Base-by-base conservation (phyloP, 2,113 vertebrate genomes). In the Centrocercus urophasianus region DNA sequence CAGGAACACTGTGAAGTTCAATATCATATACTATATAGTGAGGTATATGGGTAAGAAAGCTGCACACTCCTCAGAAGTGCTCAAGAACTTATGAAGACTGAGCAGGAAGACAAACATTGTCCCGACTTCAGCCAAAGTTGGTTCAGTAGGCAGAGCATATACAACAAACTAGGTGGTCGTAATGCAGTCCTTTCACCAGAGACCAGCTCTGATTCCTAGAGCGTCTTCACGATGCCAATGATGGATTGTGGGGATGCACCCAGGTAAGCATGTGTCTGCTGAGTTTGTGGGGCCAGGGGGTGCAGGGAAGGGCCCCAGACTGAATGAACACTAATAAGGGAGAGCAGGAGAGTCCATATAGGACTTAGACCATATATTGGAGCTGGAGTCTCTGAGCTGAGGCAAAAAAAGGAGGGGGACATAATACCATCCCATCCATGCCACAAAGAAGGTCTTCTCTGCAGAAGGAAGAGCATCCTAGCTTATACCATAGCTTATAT, bases 41-140 rank as follows among this genome's bases (percentile, higher is more conserved):
- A 4, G 8, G 4, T 10, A 28, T 25, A 42, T 0, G 1, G 38
- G 14, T 50, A 69, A 54, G 34, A 75, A 79, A 54, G 5, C 11
- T 54, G 76, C 83, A 63, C 18, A 18, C 3, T 74, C 20, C 20
- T 52, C 34, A 17, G 16, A 64, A n/a, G 8, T 28, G 8, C 45
- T 28, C 5, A 3, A 8, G 50, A 67, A 67, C 65, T 56, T 81
- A 11, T 60, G 69, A 82, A 77, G 30, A 19, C 63, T 24, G 27
- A 76, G 25, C 6, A 56, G 56, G 28, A 86, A 83, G 25, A 64
- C 4, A 78, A 54, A 45, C 38, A 42, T 13, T 45, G 27, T 20
- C 8, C 20, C 28, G 4, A 6, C 6, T 63, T 92, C 52, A 86
- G 12, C 48, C 18, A 9, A 59, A 89, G 40, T 8, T 28, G 27